Base-by-base conservation (phyloP, 2,797 vertebrate genomes). In the Neosilurus mollespiculum region DNA sequence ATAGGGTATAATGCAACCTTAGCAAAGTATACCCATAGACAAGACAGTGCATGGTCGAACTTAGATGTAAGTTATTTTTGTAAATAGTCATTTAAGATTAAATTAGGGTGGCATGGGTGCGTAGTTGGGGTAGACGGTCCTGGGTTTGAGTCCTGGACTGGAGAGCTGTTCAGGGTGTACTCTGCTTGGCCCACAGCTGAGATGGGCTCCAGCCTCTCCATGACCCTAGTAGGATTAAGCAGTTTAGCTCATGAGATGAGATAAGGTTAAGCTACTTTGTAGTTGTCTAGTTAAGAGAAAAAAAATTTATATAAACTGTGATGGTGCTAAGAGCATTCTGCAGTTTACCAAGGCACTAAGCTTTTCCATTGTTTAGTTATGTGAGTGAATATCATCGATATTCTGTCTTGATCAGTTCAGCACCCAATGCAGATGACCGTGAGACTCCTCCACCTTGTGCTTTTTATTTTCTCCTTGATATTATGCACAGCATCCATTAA, bases 401-500 rank as follows among this genome's bases (percentile, higher is more conserved):
- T 49, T 51, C 30, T 34, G 3, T 84, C 53, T n/a, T 65, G 51
- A 34, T 78, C 16, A 16, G 66, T 85, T 71, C n/a, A 24, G 9
- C 26, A 58, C 22, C 34, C 59, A 70, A 30, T 49, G 18, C 49
- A 49, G 75, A 81, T 34, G 49, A 78, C 73, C 78, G 80, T 67
- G n/a, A 86, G 84, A 58, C 79, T 69, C 59, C 59, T 78, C 51
- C 53, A 75, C 30, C 54, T 7, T n/a, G 26, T 56, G 54, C 30
- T 37, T 80, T 34, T 34, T 22, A 14, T 56, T 56, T 24, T 26
- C 54, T 59, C 22, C 66, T 20, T 7, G 54, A 70, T 61, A 20
- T 61, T 69, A 70, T 82, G 67, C 61, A 37, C 71, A 83, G 81
- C 86, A 85, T 86, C 62, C 83, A 70, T 81, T 88, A 88, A 90